Evolutionary conservation across 2,113 vertebrate species (phyloP).

Genomic region (Rhipidura dahli): DNA sequence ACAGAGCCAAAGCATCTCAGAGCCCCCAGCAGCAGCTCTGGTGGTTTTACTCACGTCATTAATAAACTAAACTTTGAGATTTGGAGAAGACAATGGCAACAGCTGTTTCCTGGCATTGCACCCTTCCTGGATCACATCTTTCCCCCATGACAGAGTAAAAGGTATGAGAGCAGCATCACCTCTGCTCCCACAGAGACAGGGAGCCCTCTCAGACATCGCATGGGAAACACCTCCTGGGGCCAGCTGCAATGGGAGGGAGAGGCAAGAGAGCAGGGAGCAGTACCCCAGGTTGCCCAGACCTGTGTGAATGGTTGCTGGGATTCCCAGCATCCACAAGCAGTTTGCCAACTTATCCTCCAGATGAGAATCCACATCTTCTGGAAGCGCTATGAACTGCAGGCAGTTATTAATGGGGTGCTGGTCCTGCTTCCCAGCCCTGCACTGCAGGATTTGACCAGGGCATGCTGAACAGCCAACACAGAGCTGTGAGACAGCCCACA

Average conservation of each 20-base stretch:
- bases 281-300: neutral
- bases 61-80: neutral
- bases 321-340: neutral
- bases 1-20: neutral
- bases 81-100: neutral
- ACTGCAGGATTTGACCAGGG: accelerated
- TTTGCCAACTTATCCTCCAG: neutral
- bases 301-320: accelerated
- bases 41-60: neutral
- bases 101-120: neutral
- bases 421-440: neutral
- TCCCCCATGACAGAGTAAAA: neutral
- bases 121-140: neutral
- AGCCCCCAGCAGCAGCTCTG: neutral
- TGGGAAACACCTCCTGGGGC: neutral
- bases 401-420: neutral
- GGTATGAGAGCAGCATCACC: neutral
- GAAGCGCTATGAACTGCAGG: neutral
- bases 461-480: neutral
- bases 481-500: neutral
- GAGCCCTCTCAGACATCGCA: neutral
- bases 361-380: neutral
- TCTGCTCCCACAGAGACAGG: neutral
- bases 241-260: accelerated
- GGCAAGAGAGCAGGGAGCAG: neutral